phyloP scores from a whole-genome alignment of 2,113 vertebrate genomes.

The Damaliscus lunatus region DNA sequence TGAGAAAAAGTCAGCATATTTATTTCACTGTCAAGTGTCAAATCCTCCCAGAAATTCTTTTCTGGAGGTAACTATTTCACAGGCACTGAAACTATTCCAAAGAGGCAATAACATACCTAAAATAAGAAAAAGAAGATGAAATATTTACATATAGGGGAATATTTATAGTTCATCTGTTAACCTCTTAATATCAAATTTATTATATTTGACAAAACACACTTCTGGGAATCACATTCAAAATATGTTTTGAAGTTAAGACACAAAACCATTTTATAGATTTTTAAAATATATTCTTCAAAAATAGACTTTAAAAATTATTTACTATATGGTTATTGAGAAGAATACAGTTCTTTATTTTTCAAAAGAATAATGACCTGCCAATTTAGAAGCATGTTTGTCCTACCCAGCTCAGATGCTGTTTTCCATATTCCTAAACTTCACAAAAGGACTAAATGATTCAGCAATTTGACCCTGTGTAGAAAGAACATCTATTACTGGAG shows the following conservation, averaged over 20 bases:
- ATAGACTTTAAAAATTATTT: slow-evolving; percentile 2
- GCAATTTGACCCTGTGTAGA: not conserved
- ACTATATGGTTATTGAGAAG: not conserved
- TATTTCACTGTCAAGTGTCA: not conserved
- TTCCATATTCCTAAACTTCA: not conserved
- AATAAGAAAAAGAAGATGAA: not conserved
- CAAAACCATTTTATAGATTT: not conserved
- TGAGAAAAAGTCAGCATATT: not conserved
- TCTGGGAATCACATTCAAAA: not conserved
- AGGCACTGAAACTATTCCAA: not conserved
- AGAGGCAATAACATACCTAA: not conserved
- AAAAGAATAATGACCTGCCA: not conserved
- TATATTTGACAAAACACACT: slow-evolving; percentile 3
- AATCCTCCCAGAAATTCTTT: not conserved
- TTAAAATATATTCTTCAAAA: slow-evolving; percentile 9
- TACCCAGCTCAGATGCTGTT: not conserved
- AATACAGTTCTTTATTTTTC: slow-evolving; percentile 24
- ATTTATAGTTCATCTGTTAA: not conserved
- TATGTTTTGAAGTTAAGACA: slow-evolving; percentile 10
- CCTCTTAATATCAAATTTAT: not conserved
- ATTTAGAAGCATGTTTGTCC: not conserved
- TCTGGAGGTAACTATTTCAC: not conserved
- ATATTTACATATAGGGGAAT: not conserved
- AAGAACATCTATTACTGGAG: not conserved
- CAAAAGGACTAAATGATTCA: slow-evolving; percentile 41